Evolutionary conservation across 2,888 invertebrate species (phyloP), one percentile per base, ranked within the genome.

Genomic region (Trilocha varians): DNA sequence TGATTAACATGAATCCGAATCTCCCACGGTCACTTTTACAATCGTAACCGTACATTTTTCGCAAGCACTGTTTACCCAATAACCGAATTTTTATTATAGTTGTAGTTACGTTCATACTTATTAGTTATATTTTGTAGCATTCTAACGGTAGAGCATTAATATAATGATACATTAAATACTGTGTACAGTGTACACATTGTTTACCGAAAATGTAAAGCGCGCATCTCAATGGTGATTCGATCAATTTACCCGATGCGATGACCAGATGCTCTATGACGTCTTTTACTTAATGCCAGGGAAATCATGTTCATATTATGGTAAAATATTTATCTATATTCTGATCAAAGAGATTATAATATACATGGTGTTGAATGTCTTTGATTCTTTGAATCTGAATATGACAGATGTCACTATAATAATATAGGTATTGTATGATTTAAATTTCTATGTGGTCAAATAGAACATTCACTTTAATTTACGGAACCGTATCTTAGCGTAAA

Each of bases 1-100:
- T 51, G 45, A 48, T 54, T 54, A 49, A 45, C 49, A 49, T 50
- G 48, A 42, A 48, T 46, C 47, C 44, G 49, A 44, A 38, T 51
- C 46, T 68, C 62, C 49, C 65, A 67, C 63, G 65, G 57, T 62
- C 53, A 51, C 49, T 61, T 47, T 61, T 54, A 57, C 56, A 57
- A 46, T 45, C 50, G 46, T 56, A 65, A 64, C 65, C 62, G 68
- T 68, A 52, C 51, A 49, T 51, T 43, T 44, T 48, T 46, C 50
- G 46, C 43, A 25, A 25, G 25, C 25, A 25, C 25, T 6, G 6
- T 25, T 25, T 44, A 47, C 53, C 45, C 46, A 47, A 40, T 38
- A 43, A 41, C 40, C 25, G 25, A 25, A 11, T 9, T 25, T 25
- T 25, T 25, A 25, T 25, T 25, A 11, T 25, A 25, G 37, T 17